Evolutionary conservation across 2,888 invertebrate genomes (phyloP).

Genomic region (Margaritifera margaritifera): DNA sequence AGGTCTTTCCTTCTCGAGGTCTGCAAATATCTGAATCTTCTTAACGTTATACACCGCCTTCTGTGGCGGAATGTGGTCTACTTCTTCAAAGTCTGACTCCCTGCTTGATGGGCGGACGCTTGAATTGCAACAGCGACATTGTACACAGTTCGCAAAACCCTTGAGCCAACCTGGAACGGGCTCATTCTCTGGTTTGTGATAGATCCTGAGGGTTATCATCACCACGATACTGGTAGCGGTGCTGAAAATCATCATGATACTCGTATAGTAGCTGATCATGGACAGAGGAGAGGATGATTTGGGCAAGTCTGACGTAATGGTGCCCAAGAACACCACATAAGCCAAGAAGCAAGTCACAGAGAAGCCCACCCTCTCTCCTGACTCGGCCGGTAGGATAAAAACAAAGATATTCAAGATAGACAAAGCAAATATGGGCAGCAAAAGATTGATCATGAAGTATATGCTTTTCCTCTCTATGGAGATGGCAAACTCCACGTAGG

Average conservation of each 20-base stretch:
- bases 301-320: constrained; percentile 25
- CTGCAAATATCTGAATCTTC: too few relatives aligned
- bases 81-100: too few relatives aligned
- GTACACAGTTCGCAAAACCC: too few relatives aligned
- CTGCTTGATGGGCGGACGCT: too few relatives aligned
- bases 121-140: too few relatives aligned
- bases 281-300: constrained; percentile 26
- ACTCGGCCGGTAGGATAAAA: constrained; percentile 31
- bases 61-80: too few relatives aligned
- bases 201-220: constrained; percentile 21
- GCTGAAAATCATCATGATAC: constrained; percentile 37
- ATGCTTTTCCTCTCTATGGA: constrained; percentile 18
- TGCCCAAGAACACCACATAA: constrained; percentile 29
- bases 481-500: constrained; percentile 22
- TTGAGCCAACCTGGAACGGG: too few relatives aligned
- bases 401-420: constrained; percentile 26
- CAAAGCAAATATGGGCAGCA: constrained; percentile 25
- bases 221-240: constrained; percentile 20
- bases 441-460: constrained; percentile 27
- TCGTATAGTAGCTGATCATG: constrained; percentile 32
- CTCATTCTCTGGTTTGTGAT: constrained; percentile 16
- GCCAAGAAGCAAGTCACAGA: constrained; percentile 31
- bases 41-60: too few relatives aligned
- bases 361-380: constrained; percentile 36
- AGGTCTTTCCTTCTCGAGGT: too few relatives aligned